phyloP scores from a whole-genome alignment of 1,140 invertebrate species.

The Orius laevigatus region DNA sequence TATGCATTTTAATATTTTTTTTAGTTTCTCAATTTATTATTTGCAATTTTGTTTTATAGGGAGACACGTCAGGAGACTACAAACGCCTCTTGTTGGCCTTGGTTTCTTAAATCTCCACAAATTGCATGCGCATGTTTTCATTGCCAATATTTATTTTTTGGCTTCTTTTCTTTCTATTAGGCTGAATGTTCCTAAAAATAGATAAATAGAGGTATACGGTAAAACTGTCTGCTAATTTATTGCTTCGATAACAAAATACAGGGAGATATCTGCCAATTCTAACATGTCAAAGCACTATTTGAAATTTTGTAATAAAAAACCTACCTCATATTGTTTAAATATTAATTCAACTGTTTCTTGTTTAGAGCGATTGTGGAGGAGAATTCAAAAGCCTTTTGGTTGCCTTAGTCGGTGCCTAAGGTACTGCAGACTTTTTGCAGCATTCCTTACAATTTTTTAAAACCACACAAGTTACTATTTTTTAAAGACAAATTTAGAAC shows the following conservation, averaged over 20 bases:
- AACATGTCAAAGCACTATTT: conserved; percentile 15
- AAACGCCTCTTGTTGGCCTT: conserved; percentile 71
- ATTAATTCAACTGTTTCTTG: conserved; percentile 21
- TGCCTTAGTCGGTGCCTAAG: conserved; percentile 24
- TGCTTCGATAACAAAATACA: not conserved
- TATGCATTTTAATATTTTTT: not conserved
- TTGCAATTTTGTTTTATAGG: conserved; percentile 19
- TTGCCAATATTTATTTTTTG: conserved; percentile 16
- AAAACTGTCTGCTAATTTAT: not conserved
- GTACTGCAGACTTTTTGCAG: too few relatives aligned
- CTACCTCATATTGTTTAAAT: too few relatives aligned
- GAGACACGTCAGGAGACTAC: conserved; percentile 72
- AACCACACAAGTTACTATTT: too few relatives aligned
- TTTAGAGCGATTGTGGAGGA: conserved; percentile 32
- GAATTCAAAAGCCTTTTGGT: conserved; percentile 41
- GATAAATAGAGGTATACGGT: not conserved
- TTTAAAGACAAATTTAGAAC: too few relatives aligned
- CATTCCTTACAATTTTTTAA: too few relatives aligned
- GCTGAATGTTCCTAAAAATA: not conserved
- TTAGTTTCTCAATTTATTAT: conserved; percentile 3
- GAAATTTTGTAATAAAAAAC: conserved; percentile 10
- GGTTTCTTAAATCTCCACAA: conserved; percentile 29
- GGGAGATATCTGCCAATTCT: not conserved
- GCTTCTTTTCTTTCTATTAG: not conserved
- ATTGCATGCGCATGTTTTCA: conserved; percentile 16